phyloP scores from a whole-genome alignment of 1,140 invertebrate species.

The Heliconius himera region DNA sequence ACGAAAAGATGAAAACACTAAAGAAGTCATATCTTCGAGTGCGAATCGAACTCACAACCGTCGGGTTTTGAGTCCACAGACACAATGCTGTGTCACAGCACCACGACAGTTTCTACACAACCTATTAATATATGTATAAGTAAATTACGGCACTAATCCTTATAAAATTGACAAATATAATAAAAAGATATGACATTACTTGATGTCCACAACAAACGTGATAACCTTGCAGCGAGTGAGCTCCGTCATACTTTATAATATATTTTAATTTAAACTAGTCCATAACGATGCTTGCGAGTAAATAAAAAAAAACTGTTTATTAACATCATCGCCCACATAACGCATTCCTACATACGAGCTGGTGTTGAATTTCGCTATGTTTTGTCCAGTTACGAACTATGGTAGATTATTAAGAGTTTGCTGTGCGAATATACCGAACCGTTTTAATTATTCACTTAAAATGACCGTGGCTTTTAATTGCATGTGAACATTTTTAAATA shows the following conservation, averaged over 20 bases:
- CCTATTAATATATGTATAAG: neutral
- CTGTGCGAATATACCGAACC: neutral
- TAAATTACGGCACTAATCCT: neutral
- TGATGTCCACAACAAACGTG: neutral
- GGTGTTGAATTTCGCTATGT: conserved; percentile 3
- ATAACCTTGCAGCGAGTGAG: neutral
- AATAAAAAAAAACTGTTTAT: conserved; percentile 2
- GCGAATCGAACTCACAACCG: neutral
- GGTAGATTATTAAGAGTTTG: neutral
- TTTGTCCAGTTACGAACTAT: neutral
- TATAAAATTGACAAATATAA: neutral
- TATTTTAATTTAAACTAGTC: conserved; percentile 4
- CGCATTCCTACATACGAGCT: neutral
- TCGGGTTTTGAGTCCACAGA: neutral
- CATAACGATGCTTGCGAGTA: neutral
- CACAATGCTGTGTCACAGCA: neutral
- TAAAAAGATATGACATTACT: neutral
- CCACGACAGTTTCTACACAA: neutral
- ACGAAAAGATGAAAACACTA: too few species aligned
- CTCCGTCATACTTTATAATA: neutral
- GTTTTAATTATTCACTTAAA: neutral
- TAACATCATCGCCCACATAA: conserved; percentile 5
- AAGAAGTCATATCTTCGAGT: too few species aligned
- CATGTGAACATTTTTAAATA: neutral
- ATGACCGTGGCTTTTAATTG: neutral